Base-by-base conservation (phyloP, 2,888 invertebrate genomes). In the Drosophila conformis region DNA sequence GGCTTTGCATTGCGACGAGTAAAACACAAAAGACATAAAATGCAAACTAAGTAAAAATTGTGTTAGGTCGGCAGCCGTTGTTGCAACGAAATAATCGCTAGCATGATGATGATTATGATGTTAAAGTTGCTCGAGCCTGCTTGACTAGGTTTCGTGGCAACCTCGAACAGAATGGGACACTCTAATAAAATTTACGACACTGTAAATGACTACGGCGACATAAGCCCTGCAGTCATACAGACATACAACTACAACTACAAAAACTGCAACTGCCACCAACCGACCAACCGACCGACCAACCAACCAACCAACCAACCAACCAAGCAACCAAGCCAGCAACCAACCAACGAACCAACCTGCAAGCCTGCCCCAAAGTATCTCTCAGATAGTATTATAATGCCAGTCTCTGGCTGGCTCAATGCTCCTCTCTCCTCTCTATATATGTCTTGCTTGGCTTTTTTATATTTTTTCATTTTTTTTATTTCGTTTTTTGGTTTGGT, bases 131-230 rank as follows among this genome's bases (percentile, higher is more conserved):
- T 56, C 66, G 42, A 79, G 64, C 72, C 79, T 65, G 77, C 74
- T 73, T 65, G 69, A 69, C 77, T 63, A 53, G 78, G 57, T 60
- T 69, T 67, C 67, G 78, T 66, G 69, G 80, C 69, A 76, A 61
- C 63, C 62, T 73, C 73, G 61, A 54, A 63, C 59, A 73, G 79
- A 69, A 70, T 82, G 82, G 69, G 71, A 80, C 82, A 87, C 87
- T 86, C 87, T 84, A 86, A 86, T 84, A 89, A 89, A 89, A 86
- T 86, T 86, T 86, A 86, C 89, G 86, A 86, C 87, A 89, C 89
- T 88, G 84, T 75, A 81, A 88, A 85, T 88, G 89, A 76, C 82
- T 73, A 83, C 76, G 68, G 66, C 65, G 63, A 60, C 71, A 68
- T 79, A 69, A 87, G 83, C 87, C 87, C 83, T 87, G 83, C 87